Percentiles rank a stretch among this genome's conserved stretches.
Evolutionary conservation across 1,140 invertebrate genomes (phyloP).

Genomic region (Ceratina australensis): DNA sequence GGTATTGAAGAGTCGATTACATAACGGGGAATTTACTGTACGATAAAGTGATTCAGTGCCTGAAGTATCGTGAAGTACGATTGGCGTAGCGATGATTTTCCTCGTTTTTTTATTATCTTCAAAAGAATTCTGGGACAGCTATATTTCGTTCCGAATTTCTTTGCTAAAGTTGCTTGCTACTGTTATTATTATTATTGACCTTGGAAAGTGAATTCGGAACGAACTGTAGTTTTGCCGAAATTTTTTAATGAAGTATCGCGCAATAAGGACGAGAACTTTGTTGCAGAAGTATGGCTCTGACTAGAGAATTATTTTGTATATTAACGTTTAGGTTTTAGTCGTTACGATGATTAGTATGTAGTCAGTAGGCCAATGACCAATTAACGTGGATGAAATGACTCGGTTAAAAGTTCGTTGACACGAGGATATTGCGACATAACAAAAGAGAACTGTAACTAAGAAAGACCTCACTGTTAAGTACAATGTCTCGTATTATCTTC

Average conservation of each 20-base stretch:
- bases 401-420: not conserved
- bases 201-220: not conserved
- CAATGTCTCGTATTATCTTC: constrained; percentile 13
- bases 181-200: not conserved
- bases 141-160: not conserved
- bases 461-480: constrained; percentile 6
- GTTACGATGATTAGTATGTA: not conserved
- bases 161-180: not conserved
- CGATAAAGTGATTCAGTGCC: constrained; percentile 64
- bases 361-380: constrained; percentile 29
- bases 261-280: not conserved
- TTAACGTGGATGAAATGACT: not conserved
- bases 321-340: constrained; percentile 17
- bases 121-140: not conserved
- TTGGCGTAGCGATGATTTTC: constrained; percentile 13
- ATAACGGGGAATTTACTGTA: no score
- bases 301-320: constrained; percentile 19
- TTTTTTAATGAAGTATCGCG: not conserved
- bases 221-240: not conserved
- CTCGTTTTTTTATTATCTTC: not conserved
- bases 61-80: constrained; percentile 55
- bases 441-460: not conserved
- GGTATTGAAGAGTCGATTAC: no score
- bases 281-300: not conserved
- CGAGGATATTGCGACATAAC: not conserved